phyloP scores from a whole-genome alignment of 2,113 vertebrate species.

The Pedetes capensis region DNA sequence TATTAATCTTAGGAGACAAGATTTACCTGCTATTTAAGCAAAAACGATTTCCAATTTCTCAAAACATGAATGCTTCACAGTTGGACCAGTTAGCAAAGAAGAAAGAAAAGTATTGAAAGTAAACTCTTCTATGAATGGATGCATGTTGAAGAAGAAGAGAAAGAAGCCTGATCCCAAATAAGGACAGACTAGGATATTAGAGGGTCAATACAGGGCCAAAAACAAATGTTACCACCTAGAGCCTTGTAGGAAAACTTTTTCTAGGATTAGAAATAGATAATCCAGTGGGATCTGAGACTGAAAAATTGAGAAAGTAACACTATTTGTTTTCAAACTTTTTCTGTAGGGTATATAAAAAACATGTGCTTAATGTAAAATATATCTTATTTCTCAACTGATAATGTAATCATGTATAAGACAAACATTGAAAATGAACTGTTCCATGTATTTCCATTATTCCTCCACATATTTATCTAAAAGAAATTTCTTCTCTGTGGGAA shows the following conservation, averaged over 20 bases:
- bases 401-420: background rate
- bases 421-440: conserved; percentile 23
- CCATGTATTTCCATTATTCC: conserved; percentile 11
- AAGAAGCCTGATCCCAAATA: conserved; percentile 1
- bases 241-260: background rate
- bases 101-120: background rate
- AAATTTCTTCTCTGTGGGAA: conserved; percentile 5
- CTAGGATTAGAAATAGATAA: conserved; percentile 14
- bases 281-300: background rate
- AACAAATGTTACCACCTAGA: background rate
- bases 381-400: conserved; percentile 44
- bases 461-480: conserved; percentile 3
- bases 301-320: background rate
- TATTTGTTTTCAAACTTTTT: conserved; percentile 25
- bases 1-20: conserved; percentile 26
- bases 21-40: conserved; percentile 5
- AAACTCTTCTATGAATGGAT: background rate
- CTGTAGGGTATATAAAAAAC: background rate
- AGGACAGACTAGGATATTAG: background rate
- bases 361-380: background rate
- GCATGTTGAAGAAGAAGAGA: background rate
- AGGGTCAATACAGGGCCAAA: background rate
- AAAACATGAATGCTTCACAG: background rate
- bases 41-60: conserved; percentile 17
- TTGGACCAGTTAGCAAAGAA: background rate